Conservation (phyloP, 2,113 vertebrate species). For the Charadrius vociferus region DNA sequence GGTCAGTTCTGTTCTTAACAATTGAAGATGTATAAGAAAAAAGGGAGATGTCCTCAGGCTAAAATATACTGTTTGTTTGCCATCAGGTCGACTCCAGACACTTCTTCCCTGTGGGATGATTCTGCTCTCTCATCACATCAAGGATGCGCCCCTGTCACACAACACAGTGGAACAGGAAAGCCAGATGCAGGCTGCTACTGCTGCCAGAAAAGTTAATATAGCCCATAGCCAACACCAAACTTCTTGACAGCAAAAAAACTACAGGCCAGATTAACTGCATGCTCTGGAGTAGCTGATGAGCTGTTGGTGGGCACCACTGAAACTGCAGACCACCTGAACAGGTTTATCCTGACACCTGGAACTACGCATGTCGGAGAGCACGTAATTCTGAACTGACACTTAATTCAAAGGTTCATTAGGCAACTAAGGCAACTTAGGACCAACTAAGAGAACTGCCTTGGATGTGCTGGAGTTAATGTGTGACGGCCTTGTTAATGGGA, state of each 20-base stretch:
- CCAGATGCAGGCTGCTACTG: background rate
- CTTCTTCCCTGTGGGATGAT: background rate
- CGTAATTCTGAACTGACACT: background rate
- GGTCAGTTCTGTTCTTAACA: background rate
- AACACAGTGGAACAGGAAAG: background rate
- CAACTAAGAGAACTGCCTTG: background rate
- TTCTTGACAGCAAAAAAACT: background rate
- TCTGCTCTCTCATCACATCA: background rate
- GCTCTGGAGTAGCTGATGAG: background rate
- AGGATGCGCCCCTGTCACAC: fast-evolving
- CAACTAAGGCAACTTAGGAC: background rate
- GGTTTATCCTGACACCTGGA: background rate
- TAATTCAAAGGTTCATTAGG: background rate
- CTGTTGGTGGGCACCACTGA: background rate
- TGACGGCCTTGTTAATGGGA: background rate
- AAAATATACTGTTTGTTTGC: background rate
- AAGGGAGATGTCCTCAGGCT: background rate
- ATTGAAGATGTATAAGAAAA: background rate
- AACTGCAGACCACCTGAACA: fast-evolving
- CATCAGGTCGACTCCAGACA: background rate
- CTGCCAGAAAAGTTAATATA: background rate
- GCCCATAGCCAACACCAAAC: background rate
- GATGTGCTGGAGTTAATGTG: background rate
- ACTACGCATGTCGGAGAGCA: fast-evolving
- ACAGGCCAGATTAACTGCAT: background rate